These are phyloP conservation scores for Drosophila kepulauana DNA, from an alignment of 1,140 invertebrate species.

Conservation along the genomic window DNA sequence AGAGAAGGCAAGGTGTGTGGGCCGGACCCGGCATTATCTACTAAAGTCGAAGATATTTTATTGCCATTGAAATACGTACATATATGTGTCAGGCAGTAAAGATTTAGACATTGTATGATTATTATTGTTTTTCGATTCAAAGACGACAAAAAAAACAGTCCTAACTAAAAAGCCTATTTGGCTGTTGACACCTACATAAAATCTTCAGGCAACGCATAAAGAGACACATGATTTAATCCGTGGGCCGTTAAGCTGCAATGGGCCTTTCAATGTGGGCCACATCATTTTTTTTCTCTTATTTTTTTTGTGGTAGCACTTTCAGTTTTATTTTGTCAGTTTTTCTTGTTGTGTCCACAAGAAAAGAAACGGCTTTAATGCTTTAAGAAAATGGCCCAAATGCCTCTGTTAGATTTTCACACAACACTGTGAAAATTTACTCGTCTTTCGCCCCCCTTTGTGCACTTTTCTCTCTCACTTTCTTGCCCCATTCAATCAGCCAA, in stretches of 20 bases:
- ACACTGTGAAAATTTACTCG: slow-evolving; percentile 13
- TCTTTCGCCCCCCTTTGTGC: neutral
- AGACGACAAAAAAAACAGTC: neutral
- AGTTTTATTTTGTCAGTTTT: slow-evolving; percentile 26
- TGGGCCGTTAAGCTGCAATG: slow-evolving; percentile 36
- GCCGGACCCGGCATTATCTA: slow-evolving; percentile 26
- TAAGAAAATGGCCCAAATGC: slow-evolving; percentile 25
- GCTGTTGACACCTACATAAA: slow-evolving; percentile 60
- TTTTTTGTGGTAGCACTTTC: slow-evolving; percentile 61
- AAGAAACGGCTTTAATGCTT: slow-evolving; percentile 16
- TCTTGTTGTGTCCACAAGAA: neutral
- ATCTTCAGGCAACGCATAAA: slow-evolving; percentile 15
- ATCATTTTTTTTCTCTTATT: neutral
- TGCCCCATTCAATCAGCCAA: neutral
- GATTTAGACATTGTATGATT: slow-evolving; percentile 73
- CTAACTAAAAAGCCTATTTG: slow-evolving; percentile 49
- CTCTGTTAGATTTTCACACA: slow-evolving; percentile 37
- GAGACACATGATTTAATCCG: slow-evolving; percentile 38
- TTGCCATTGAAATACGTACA: slow-evolving; percentile 44
- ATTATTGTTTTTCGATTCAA: slow-evolving; percentile 67
- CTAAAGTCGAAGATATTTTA: slow-evolving; percentile 64
- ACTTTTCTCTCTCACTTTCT: neutral
- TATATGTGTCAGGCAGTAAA: slow-evolving; percentile 69
- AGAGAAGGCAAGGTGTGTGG: slow-evolving; percentile 47
- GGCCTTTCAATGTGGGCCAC: slow-evolving; percentile 36